These are phyloP conservation scores for Siniperca chuatsi DNA, from an alignment of 2,113 vertebrate species.

Conservation along the genomic window DNA sequence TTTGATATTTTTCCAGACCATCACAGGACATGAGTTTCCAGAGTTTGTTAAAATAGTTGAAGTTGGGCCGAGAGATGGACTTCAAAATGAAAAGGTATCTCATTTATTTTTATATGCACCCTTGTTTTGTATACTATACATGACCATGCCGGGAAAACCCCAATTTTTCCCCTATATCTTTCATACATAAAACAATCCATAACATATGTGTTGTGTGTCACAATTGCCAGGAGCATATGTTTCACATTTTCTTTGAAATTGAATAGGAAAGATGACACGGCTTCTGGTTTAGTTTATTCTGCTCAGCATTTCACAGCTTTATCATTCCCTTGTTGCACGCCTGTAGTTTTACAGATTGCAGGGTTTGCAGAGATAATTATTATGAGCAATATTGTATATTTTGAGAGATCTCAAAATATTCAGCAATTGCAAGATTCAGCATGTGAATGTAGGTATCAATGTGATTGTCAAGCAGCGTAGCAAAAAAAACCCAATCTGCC, in stretches of 20 bases:
- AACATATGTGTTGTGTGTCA: conserved; percentile 65
- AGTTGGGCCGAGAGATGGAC: conserved; percentile 95
- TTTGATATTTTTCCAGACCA: conserved; percentile 78
- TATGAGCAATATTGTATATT: conserved; percentile 17
- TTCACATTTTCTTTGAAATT: conserved; percentile 80
- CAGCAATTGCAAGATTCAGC: background rate
- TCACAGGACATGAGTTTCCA: conserved; percentile 83
- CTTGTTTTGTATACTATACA: conserved; percentile 30
- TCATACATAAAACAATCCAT: conserved; percentile 38
- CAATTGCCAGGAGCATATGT: conserved; percentile 73
- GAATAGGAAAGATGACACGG: conserved; percentile 70
- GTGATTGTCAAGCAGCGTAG: background rate
- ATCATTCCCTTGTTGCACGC: conserved; percentile 60
- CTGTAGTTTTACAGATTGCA: conserved; percentile 49
- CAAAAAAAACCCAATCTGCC: conserved; percentile 16
- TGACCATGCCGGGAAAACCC: conserved; percentile 35
- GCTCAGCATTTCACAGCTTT: conserved; percentile 60
- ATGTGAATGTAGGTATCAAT: conserved; percentile 30
- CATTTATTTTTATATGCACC: conserved; percentile 30
- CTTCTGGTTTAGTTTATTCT: conserved; percentile 66
- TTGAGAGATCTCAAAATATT: background rate
- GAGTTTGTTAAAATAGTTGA: conserved; percentile 94
- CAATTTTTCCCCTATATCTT: conserved; percentile 25
- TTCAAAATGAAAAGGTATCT: conserved; percentile 97
- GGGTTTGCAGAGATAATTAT: conserved; percentile 34